Percentiles rank a stretch among this genome's conserved stretches.
phyloP scores from a whole-genome alignment of 2,113 vertebrate species.

The Eira barbara region DNA sequence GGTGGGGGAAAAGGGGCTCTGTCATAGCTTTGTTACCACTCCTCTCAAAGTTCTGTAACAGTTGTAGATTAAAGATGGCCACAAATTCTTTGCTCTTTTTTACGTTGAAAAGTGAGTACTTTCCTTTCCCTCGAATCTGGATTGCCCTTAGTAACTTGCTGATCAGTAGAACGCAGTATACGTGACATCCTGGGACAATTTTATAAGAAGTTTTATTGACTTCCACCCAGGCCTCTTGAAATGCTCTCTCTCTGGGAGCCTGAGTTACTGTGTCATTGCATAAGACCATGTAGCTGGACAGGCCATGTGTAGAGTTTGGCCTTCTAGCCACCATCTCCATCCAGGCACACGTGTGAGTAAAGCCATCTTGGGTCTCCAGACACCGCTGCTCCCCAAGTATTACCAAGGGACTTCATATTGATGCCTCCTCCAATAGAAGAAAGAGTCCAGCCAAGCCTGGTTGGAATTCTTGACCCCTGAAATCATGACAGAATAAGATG shows the following conservation, averaged over 20 bases:
- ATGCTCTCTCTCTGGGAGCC: not conserved
- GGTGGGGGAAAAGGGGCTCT: not conserved
- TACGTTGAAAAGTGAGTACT: not conserved
- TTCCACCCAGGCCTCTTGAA: not conserved
- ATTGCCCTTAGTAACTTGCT: not conserved
- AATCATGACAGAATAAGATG: constrained; percentile 29
- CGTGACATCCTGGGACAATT: not conserved
- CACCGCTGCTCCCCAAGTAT: not conserved
- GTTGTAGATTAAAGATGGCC: not conserved
- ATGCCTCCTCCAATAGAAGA: not conserved
- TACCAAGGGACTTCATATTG: not conserved
- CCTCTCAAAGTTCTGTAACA: not conserved
- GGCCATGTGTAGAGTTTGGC: not conserved
- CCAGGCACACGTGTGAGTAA: not conserved
- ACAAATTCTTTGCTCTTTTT: not conserved
- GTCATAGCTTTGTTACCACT: not conserved
- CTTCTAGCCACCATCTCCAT: not conserved
- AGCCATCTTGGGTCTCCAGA: not conserved
- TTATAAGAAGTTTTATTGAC: not conserved
- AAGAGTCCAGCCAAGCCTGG: not conserved
- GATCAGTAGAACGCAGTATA: not conserved
- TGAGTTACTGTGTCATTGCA: not conserved
- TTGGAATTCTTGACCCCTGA: not conserved
- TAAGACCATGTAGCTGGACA: not conserved
- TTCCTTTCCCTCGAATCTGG: not conserved